phyloP scores from a whole-genome alignment of 2,113 vertebrate species.

The Delphinapterus leucas region DNA sequence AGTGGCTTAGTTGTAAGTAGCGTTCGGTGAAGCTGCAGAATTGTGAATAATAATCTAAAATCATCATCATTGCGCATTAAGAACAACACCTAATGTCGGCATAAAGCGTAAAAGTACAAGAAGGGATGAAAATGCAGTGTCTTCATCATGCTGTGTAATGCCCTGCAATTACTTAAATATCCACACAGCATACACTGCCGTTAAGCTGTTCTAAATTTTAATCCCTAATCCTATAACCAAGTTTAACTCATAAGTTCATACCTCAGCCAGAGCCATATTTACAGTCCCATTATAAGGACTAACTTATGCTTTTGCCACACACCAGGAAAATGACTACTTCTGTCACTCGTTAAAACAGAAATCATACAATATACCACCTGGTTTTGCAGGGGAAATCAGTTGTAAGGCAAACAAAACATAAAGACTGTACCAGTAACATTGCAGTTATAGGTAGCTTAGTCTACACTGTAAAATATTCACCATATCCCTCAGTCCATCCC shows the following conservation, averaged over 20 bases:
- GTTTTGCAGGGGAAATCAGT: neutral
- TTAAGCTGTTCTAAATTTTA: conserved; percentile 26
- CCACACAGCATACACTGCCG: neutral
- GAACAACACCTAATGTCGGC: neutral
- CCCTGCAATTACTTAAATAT: neutral
- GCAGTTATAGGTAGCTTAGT: neutral
- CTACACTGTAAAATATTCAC: neutral
- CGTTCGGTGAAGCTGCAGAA: conserved; percentile 16
- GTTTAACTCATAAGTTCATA: neutral
- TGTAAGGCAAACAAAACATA: conserved; percentile 27
- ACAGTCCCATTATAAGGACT: neutral
- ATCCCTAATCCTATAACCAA: neutral
- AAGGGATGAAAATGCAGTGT: neutral
- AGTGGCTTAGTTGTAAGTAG: neutral
- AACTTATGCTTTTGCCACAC: conserved; percentile 1
- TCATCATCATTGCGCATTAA: neutral
- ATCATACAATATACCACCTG: neutral
- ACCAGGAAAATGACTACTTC: conserved; percentile 43
- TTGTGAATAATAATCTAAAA: neutral
- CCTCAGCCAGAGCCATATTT: conserved; percentile 26
- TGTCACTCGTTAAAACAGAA: conserved; percentile 17
- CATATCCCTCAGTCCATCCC: neutral
- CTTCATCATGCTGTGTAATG: neutral
- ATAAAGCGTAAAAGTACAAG: neutral
- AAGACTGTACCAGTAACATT: neutral